Base-by-base conservation (phyloP, 1,140 invertebrate species). In the Drosophila asahinai region DNA sequence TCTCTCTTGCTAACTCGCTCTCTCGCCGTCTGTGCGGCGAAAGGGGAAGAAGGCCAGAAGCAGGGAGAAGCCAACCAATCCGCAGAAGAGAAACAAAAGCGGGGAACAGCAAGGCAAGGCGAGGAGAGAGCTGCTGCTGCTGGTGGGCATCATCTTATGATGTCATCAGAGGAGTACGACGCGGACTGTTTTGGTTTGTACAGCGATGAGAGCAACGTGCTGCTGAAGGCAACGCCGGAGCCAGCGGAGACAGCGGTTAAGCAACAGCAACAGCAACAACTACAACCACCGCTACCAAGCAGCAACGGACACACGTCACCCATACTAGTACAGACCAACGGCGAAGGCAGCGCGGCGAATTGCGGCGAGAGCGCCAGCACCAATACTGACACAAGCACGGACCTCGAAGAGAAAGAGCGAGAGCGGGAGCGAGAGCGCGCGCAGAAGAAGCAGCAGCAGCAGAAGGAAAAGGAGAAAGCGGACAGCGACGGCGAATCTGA, bases 111-210 rank as follows among this genome's bases (percentile, higher is more conserved):
- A 45, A 43, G 19, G 64, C 42, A 40, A 45, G 65, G 63, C 51
- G 61, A 43, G 65, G 65, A 63, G 45, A 48, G 49, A 45, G 55
- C 61, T 86, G 73, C 82, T 92, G 83, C 83, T 83, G 77, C 86
- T 90, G 86, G 84, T 91, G 86, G 87, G 87, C 91, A 90, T 84
- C 94, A 94, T 95, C 96, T 95, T 96, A 97, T 97, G 96, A 97
- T 97, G 97, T 97, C 97, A 97, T 97, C 96, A 96, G 97, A 97
- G 96, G 97, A 97, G 96, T 97, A 97, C 96, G 86, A 96, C 96
- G 86, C 96, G 81, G 96, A 96, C 94, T 96, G 95, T 95, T 97
- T 96, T 95, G 96, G 96, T 95, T 96, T 97, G 96, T 97, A 96
- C 95, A 96, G 96, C 86, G 82, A 90, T 86, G 91, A 92, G 96